Evolutionary conservation across 2,888 invertebrate species (phyloP), one percentile per base, ranked within the genome.

Genomic region (Plutella xylostella): DNA sequence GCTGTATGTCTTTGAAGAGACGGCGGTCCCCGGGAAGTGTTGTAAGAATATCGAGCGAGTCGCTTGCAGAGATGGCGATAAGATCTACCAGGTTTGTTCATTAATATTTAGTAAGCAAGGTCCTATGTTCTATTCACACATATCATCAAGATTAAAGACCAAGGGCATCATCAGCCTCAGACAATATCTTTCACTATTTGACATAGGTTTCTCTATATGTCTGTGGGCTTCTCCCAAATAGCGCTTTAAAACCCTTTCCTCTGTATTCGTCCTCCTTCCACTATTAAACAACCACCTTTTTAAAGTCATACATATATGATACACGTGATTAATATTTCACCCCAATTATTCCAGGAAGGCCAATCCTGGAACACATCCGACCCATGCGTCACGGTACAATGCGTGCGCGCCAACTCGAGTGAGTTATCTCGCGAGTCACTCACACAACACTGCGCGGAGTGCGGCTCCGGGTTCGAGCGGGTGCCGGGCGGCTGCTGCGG

Each of bases 401-500:
- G 89, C 55, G 56, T 65, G 0, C 63, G 74, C 9, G 79, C 78
- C 56, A 54, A 52, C 1, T 59, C 63, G 37, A 82, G 80, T 1
- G 66, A 66, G 17, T 71, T 87, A 0, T 35, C 72, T 0, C 78
- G 78, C 39, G 56, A 68, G 35, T 78, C 74, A 45, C 65, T 68
- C 35, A 65, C 71, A 3, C 66, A 84, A 52, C 56, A 60, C 6
- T 89, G 89, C 60, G 58, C 65, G n/a, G n/a, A n/a, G n/a, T n/a
- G n/a, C n/a, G 62, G 47, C 11, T 33, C 22, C 0, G 66, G 72
- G 1, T 89, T 89, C 55, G 48, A 56, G 37, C 61, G 77, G 0
- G 61, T 83, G 1, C 57, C 55, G 0, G 68, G 60, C 0, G 61
- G 62, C 15, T 92, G 92, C 66, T 92, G 92, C 55, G 91, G 91